These are phyloP conservation scores for Agrenia bidenticulata DNA, from an alignment of 2,888 invertebrate genomes.

Conservation along the genomic window DNA sequence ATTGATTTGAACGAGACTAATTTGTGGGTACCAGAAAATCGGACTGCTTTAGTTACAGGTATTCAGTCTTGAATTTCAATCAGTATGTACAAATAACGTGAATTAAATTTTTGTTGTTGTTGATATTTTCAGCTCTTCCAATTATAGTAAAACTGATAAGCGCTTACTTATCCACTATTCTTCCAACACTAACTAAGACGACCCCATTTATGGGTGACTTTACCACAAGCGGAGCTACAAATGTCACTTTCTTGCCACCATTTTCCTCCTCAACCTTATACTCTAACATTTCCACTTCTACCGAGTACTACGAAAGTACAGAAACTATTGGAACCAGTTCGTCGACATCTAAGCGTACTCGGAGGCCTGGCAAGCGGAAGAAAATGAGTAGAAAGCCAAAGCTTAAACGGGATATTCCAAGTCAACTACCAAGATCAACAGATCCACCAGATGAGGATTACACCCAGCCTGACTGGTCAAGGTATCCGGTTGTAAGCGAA, in stretches of 20 bases:
- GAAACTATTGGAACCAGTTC: background rate
- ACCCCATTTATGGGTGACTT: conserved; percentile 43
- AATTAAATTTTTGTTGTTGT: background rate
- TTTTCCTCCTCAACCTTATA: conserved; percentile 18
- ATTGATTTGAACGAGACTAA: conserved; percentile 41
- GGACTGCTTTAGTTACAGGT: conserved; percentile 36
- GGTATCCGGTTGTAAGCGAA: conserved; percentile 28
- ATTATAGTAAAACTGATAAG: conserved; percentile 41
- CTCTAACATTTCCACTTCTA: conserved; percentile 20
- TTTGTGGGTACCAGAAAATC: conserved; percentile 44
- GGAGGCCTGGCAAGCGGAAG: conserved; percentile 12
- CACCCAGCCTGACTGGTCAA: conserved; percentile 37
- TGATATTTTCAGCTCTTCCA: conserved; percentile 36
- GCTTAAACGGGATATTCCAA: background rate
- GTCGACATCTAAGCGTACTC: conserved; percentile 12
- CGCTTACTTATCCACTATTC: conserved; percentile 32
- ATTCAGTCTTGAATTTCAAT: background rate
- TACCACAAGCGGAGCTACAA: conserved; percentile 31
- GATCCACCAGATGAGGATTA: conserved; percentile 35
- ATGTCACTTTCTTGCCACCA: conserved; percentile 30
- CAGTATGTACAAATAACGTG: too few relatives aligned
- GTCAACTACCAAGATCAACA: conserved; percentile 1
- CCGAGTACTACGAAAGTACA: conserved; percentile 14
- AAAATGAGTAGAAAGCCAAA: conserved; percentile 15
- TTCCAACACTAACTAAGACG: conserved; percentile 38